phyloP scores from a whole-genome alignment of 2,797 vertebrate genomes.

The Schizopygopsis malacanthus region DNA sequence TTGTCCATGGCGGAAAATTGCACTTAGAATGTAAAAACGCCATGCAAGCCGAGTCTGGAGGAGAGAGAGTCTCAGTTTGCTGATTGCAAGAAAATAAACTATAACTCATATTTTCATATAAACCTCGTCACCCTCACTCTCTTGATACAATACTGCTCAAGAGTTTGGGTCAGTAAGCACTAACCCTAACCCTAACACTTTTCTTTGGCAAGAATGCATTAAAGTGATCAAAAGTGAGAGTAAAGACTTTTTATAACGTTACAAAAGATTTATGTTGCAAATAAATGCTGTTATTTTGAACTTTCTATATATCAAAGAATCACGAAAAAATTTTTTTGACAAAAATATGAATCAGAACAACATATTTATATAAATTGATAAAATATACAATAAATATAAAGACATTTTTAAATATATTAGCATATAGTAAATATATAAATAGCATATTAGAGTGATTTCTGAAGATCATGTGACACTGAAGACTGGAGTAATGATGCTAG shows the following conservation, averaged over 20 bases:
- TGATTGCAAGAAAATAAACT: conserved; percentile 1
- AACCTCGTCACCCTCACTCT: neutral
- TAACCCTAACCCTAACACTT: neutral
- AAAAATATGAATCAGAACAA: no score
- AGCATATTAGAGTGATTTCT: no score
- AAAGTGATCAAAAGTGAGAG: neutral
- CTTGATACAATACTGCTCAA: neutral
- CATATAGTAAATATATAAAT: no score
- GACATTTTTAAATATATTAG: no score
- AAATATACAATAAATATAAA: no score
- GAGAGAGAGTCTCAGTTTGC: neutral
- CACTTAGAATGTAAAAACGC: neutral
- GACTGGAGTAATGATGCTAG: no score
- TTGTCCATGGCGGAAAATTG: neutral
- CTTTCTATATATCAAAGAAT: no score
- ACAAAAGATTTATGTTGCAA: neutral
- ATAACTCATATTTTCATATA: neutral
- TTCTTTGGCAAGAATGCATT: neutral
- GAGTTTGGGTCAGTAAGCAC: neutral
- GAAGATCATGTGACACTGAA: no score
- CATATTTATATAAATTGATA: no score
- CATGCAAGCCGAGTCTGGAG: neutral
- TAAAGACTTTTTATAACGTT: neutral
- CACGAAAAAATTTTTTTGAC: no score
- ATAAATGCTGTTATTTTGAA: neutral